These are phyloP conservation scores for Danio albolineatus DNA, from an alignment of 2,797 vertebrate species.

Conservation along the genomic window DNA sequence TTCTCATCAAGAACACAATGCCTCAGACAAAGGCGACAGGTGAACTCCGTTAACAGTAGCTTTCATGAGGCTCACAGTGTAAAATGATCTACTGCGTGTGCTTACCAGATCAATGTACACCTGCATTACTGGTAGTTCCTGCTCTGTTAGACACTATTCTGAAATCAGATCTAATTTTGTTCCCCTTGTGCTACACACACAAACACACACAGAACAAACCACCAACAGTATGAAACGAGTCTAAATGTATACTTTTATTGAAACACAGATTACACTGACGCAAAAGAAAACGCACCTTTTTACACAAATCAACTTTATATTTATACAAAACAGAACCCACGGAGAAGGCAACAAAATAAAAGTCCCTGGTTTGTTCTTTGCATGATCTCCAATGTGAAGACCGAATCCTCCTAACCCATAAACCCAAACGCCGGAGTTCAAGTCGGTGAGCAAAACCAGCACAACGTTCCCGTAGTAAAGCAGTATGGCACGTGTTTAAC, in stretches of 20 bases:
- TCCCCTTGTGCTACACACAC: neutral
- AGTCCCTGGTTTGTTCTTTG: slow-evolving; percentile 51
- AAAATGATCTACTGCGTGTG: too few species aligned
- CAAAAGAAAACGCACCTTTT: slow-evolving; percentile 66
- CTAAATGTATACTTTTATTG: slow-evolving; percentile 68
- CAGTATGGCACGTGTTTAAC: slow-evolving; percentile 10
- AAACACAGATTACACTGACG: slow-evolving; percentile 75
- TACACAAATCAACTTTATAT: slow-evolving; percentile 66
- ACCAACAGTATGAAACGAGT: slow-evolving; percentile 21
- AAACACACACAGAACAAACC: neutral
- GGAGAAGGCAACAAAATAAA: slow-evolving; percentile 64
- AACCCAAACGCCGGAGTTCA: slow-evolving; percentile 52
- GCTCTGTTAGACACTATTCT: too few species aligned
- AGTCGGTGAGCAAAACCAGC: slow-evolving; percentile 23
- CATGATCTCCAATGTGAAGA: slow-evolving; percentile 80
- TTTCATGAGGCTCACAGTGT: too few species aligned
- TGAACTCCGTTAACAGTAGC: too few species aligned
- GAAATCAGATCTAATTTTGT: too few species aligned
- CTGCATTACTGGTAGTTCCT: too few species aligned
- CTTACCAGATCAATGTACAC: too few species aligned
- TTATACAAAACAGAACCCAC: slow-evolving; percentile 63
- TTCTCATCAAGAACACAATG: too few species aligned
- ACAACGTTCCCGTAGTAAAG: slow-evolving; percentile 17
- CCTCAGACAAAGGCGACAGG: too few species aligned
- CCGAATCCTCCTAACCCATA: slow-evolving; percentile 55